Evolutionary conservation across 2,797 vertebrate species (phyloP).

Genomic region (Podarcis siculus): DNA sequence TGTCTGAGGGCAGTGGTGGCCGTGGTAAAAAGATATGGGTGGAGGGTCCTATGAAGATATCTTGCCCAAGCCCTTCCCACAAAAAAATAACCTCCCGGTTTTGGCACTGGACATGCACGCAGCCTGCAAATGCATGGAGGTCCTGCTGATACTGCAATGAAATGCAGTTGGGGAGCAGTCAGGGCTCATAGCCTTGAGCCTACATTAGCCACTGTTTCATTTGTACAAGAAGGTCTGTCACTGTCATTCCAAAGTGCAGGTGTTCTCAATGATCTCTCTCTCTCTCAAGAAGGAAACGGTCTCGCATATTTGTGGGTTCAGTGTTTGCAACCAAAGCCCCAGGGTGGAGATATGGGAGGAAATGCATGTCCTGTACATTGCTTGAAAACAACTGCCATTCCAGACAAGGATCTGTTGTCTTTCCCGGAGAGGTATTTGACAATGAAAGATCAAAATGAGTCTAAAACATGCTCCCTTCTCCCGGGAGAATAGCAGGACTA

Average conservation of each 20-base stretch:
- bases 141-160: neutral
- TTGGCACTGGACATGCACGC: too few relatives aligned
- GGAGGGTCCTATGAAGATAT: too few relatives aligned
- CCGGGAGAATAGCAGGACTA: slow-evolving; percentile 44
- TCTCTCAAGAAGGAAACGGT: neutral
- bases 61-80: too few relatives aligned
- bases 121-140: neutral
- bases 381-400: neutral
- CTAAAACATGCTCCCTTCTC: slow-evolving; percentile 13
- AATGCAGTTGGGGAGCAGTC: neutral
- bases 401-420: neutral
- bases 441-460: slow-evolving; percentile 2
- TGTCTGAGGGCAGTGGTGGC: too few relatives aligned
- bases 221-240: too few relatives aligned
- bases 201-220: neutral
- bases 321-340: neutral
- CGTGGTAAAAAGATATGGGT: too few relatives aligned
- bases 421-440: slow-evolving; percentile 20
- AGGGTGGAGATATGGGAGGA: neutral
- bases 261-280: neutral
- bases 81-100: too few relatives aligned
- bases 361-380: neutral
- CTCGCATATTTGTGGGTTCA: neutral
- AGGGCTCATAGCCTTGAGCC: neutral
- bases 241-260: too few relatives aligned